Percentiles rank a stretch among this genome's conserved stretches.
Evolutionary conservation across 1,140 invertebrate species (phyloP).

Genomic region (Harpegnathos saltator): DNA sequence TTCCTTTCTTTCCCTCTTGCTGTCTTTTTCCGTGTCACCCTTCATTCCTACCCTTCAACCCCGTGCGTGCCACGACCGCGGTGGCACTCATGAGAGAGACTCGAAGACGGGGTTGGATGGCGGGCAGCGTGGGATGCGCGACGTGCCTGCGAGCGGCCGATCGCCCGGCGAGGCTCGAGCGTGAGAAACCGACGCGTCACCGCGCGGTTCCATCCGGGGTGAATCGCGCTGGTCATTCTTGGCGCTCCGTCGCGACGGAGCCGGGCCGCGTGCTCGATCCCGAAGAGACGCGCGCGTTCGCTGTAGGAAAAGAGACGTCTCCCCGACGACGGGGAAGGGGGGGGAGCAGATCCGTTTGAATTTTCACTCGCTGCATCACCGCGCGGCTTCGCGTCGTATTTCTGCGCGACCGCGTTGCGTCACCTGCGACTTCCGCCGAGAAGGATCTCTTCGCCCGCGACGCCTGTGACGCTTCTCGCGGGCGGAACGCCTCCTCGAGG

Average conservation of each 20-base stretch:
- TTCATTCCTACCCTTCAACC: too few relatives aligned
- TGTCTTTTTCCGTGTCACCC: too few relatives aligned
- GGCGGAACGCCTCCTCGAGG: neutral
- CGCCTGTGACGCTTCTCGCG: neutral
- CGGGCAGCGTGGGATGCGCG: neutral
- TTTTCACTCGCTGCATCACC: too few relatives aligned
- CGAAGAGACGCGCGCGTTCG: too few relatives aligned
- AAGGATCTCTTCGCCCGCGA: neutral
- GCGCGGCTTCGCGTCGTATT: too few relatives aligned
- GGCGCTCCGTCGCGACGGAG: neutral
- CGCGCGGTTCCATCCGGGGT: constrained; percentile 10
- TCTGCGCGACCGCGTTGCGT: neutral
- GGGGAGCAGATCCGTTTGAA: too few relatives aligned
- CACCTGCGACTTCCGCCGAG: too few relatives aligned
- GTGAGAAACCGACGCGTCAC: constrained; percentile 31
- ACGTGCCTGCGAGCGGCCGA: constrained; percentile 6
- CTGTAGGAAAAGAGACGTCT: too few relatives aligned
- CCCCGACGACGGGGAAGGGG: too few relatives aligned
- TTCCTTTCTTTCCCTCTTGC: neutral
- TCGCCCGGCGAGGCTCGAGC: constrained; percentile 8
- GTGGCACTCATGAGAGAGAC: constrained; percentile 5
- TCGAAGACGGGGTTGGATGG: constrained; percentile 19
- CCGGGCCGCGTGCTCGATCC: too few relatives aligned
- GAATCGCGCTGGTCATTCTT: neutral
- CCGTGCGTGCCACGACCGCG: too few relatives aligned